Evolutionary conservation across 1,140 invertebrate species (phyloP).

Genomic region (Calycopis cecrops): DNA sequence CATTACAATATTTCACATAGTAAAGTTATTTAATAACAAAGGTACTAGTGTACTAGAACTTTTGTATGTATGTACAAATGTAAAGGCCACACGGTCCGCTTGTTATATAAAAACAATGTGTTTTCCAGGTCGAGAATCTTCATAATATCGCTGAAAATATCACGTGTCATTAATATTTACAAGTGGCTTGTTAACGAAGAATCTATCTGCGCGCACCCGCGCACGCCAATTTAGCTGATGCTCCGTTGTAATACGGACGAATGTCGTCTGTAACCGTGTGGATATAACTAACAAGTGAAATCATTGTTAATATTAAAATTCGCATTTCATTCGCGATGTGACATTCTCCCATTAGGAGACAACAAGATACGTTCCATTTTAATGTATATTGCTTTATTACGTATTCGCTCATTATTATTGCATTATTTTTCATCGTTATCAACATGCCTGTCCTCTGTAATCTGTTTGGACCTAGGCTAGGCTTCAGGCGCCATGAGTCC

Average conservation of each 20-base stretch:
- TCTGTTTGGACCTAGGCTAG: too few species aligned
- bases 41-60: too few species aligned
- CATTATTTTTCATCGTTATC: not conserved
- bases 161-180: constrained; percentile 42
- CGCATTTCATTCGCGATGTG: constrained; percentile 41
- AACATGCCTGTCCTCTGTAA: too few species aligned
- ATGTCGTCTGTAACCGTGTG: constrained; percentile 15
- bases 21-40: too few species aligned
- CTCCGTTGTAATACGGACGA: constrained; percentile 17
- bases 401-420: constrained; percentile 31
- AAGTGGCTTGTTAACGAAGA: constrained; percentile 41
- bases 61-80: too few species aligned
- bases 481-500: too few species aligned
- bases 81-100: not conserved
- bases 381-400: constrained; percentile 34
- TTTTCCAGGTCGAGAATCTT: constrained; percentile 4
- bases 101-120: constrained; percentile 5
- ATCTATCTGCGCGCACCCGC: not conserved
- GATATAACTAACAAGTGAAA: constrained; percentile 26
- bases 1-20: too few species aligned
- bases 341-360: constrained; percentile 37
- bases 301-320: constrained; percentile 45
- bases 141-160: constrained; percentile 28
- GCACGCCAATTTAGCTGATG: constrained; percentile 19
- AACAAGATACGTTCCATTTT: constrained; percentile 42